A percentile compares a stretch with the other conserved stretches of the same genome.
Evolutionary conservation across 2,113 vertebrate genomes (phyloP).

Genomic region (Aptenodytes forsteri): DNA sequence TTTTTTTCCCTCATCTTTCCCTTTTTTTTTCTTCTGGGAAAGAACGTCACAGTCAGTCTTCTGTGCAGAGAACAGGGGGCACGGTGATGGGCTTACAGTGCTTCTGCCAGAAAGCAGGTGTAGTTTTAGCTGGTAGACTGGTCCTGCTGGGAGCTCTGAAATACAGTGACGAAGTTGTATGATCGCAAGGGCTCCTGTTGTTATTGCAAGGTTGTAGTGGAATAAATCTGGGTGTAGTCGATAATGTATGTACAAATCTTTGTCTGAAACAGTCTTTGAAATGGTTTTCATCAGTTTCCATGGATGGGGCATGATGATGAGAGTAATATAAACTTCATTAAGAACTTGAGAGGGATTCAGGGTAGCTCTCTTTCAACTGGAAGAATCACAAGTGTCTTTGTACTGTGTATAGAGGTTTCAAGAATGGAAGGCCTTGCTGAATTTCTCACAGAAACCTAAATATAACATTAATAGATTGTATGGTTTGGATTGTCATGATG

Average conservation of each 20-base stretch:
- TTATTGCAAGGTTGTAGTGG: not conserved
- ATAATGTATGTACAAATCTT: not conserved
- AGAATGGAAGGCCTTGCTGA: not conserved
- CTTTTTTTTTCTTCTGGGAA: not conserved
- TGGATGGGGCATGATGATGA: rapidly evolving
- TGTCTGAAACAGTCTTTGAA: not conserved
- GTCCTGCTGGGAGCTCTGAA: not conserved
- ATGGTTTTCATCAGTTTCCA: not conserved
- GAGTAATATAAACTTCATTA: not conserved
- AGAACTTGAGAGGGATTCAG: not conserved
- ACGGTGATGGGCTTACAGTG: rapidly evolving
- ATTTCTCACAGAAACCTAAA: not conserved
- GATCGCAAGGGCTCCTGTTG: not conserved
- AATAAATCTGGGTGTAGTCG: not conserved
- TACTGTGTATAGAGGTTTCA: not conserved
- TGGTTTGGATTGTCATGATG: not conserved
- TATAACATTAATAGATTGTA: not conserved
- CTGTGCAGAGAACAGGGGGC: not conserved
- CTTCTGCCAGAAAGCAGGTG: not conserved
- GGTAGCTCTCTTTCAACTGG: not conserved
- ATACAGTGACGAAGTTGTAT: rapidly evolving
- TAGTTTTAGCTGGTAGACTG: not conserved
- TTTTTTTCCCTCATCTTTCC: rapidly evolving
- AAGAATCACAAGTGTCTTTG: not conserved
- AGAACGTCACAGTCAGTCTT: not conserved